A percentile compares a stretch with the other conserved stretches of the same genome.
phyloP scores from a whole-genome alignment of 1,140 invertebrate genomes.

The Penaeus japonicus region DNA sequence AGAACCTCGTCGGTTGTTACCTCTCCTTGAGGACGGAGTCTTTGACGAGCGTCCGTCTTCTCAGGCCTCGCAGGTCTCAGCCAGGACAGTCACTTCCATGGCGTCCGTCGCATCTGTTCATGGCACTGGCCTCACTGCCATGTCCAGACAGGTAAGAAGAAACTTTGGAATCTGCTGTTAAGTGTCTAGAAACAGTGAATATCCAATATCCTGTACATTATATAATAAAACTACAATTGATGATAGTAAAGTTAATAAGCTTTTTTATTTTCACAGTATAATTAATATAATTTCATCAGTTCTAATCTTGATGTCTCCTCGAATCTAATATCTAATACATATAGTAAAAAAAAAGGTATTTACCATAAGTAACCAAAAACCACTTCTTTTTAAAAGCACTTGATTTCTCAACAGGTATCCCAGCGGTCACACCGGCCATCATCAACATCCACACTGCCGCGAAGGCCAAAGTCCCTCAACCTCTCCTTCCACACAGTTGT shows the following conservation, averaged over 20 bases:
- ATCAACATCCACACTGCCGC: conserved; percentile 61
- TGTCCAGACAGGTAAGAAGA: neutral
- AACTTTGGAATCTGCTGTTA: neutral
- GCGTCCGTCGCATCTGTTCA: conserved; percentile 16
- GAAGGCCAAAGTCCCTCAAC: conserved; percentile 60
- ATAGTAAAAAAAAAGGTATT: neutral
- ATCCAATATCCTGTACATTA: too few relatives aligned
- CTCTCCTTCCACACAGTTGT: conserved; percentile 61
- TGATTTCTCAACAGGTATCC: conserved; percentile 18
- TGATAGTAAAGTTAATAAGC: too few relatives aligned
- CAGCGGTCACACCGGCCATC: conserved; percentile 41
- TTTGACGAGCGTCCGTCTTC: conserved; percentile 42
- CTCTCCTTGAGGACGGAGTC: conserved; percentile 51
- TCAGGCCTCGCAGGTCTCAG: conserved; percentile 36
- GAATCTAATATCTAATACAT: neutral
- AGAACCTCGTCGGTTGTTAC: conserved; percentile 30
- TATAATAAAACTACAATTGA: too few relatives aligned
- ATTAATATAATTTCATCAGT: too few relatives aligned
- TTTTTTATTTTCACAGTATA: too few relatives aligned
- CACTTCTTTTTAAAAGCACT: neutral
- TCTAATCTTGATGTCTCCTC: too few relatives aligned
- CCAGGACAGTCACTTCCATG: conserved; percentile 13
- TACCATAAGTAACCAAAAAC: neutral
- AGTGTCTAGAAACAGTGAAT: neutral
- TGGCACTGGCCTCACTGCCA: conserved; percentile 11